Conservation (phyloP, 2,797 vertebrate genomes). For the Syngnathus acus region DNA sequence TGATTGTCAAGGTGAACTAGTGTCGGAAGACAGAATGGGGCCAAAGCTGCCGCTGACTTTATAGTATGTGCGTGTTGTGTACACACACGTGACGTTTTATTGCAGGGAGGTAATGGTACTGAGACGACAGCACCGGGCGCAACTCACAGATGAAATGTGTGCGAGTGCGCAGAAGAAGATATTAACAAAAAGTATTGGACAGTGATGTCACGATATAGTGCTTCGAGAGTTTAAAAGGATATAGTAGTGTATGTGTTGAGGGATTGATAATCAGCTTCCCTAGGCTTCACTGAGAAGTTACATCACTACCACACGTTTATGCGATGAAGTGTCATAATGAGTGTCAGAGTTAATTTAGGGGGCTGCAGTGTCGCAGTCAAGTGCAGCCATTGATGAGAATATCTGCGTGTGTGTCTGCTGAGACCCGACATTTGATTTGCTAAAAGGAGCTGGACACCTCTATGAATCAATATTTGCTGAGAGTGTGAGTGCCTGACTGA, state of each 20-base stretch:
- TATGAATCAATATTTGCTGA: constrained; percentile 98
- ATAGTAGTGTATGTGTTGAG: background rate
- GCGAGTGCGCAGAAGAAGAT: background rate
- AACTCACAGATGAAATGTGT: background rate
- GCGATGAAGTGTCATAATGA: constrained; percentile 76
- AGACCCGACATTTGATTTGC: constrained; percentile 96
- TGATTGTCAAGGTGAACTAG: constrained; percentile 47
- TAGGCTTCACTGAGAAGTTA: constrained; percentile 39
- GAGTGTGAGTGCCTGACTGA: constrained; percentile 82
- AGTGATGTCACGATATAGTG: background rate
- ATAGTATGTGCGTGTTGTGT: constrained; percentile 4
- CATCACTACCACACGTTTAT: constrained; percentile 35
- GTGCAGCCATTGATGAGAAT: constrained; percentile 65
- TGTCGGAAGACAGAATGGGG: constrained; percentile 43
- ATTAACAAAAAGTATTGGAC: background rate
- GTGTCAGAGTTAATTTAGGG: constrained; percentile 93
- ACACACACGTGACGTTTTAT: constrained; percentile 6
- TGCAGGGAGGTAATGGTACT: background rate
- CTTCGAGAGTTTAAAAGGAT: background rate
- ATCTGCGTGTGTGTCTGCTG: constrained; percentile 64
- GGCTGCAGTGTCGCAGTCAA: constrained; percentile 78
- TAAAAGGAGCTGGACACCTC: constrained; percentile 97
- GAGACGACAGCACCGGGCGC: background rate
- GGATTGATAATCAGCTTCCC: constrained; percentile 1
- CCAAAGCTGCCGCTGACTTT: constrained; percentile 19